Evolutionary conservation across 2,113 vertebrate species (phyloP).

Genomic region (Passer montanus): DNA sequence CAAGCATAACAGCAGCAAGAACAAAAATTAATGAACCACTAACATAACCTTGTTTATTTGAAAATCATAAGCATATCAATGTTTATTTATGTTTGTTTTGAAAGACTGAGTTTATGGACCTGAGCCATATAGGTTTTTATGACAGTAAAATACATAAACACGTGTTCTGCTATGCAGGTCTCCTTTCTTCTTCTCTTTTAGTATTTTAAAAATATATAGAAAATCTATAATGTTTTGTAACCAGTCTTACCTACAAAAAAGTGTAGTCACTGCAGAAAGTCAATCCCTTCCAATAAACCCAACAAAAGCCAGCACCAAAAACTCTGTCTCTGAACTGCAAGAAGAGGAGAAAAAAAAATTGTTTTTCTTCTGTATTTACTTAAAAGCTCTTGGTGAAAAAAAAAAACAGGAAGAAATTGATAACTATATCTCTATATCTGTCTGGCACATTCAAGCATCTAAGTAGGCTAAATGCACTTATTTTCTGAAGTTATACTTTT

Average conservation of each 20-base stretch:
- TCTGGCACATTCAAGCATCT: not conserved
- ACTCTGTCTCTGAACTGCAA: not conserved
- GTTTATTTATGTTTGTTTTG: not conserved
- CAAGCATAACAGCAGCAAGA: not conserved
- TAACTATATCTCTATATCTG: not conserved
- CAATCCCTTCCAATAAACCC: not conserved
- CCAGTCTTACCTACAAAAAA: not conserved
- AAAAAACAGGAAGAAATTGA: not conserved
- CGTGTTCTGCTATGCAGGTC: not conserved
- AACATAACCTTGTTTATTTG: not conserved
- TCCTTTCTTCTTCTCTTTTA: not conserved
- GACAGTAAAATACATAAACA: not conserved
- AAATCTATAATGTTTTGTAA: not conserved
- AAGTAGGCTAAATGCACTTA: not conserved
- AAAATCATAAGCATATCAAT: not conserved
- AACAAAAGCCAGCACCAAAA: not conserved
- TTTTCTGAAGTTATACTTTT: not conserved
- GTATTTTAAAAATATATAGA: not conserved
- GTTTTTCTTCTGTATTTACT: not conserved
- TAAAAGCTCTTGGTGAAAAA: accelerated
- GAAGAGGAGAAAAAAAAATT: not conserved
- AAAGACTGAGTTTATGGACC: not conserved
- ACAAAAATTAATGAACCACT: not conserved
- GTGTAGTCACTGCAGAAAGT: not conserved
- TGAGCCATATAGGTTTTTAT: not conserved